Conservation (phyloP, 2,888 invertebrate genomes). For the Drosophila monieri region DNA sequence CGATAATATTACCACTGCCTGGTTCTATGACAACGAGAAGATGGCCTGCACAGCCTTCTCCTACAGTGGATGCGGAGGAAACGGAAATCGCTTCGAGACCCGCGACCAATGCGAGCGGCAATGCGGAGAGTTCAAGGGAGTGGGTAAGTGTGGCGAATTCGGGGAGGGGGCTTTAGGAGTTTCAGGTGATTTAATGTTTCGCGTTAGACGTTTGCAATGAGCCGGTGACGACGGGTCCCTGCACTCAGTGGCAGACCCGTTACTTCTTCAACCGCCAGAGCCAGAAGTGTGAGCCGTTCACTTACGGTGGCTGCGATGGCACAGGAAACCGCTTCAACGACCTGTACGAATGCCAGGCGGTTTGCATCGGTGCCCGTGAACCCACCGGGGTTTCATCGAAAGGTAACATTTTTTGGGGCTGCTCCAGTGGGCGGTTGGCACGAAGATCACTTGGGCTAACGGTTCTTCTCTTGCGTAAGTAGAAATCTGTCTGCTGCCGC, state of each 20-base stretch:
- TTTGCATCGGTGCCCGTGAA: constrained; percentile 88
- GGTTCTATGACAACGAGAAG: constrained; percentile 88
- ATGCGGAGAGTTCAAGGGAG: constrained; percentile 89
- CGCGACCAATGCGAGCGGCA: constrained; percentile 91
- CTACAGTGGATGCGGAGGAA: constrained; percentile 90
- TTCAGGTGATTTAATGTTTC: constrained; percentile 49
- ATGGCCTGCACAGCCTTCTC: constrained; percentile 87
- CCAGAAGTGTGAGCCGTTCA: constrained; percentile 88
- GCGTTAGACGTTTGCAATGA: constrained; percentile 89
- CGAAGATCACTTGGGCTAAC: constrained; percentile 18
- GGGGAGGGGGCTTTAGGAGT: background rate
- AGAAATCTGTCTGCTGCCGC: constrained; percentile 88
- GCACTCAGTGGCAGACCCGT: constrained; percentile 86
- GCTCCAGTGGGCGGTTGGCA: constrained; percentile 2
- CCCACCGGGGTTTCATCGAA: constrained; percentile 63
- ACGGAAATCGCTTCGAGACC: constrained; percentile 89
- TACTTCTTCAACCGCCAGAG: constrained; percentile 88
- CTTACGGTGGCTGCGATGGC: constrained; percentile 93
- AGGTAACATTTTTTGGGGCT: constrained; percentile 73
- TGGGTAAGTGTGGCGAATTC: constrained; percentile 85
- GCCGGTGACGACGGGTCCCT: constrained; percentile 88
- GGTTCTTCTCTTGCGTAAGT: constrained; percentile 73
- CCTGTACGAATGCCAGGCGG: constrained; percentile 89
- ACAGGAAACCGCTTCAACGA: constrained; percentile 93
- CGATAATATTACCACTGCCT: constrained; percentile 87